Evolutionary conservation across 1,140 invertebrate genomes (phyloP).

Genomic region (Trachymyrmex cornetzi): DNA sequence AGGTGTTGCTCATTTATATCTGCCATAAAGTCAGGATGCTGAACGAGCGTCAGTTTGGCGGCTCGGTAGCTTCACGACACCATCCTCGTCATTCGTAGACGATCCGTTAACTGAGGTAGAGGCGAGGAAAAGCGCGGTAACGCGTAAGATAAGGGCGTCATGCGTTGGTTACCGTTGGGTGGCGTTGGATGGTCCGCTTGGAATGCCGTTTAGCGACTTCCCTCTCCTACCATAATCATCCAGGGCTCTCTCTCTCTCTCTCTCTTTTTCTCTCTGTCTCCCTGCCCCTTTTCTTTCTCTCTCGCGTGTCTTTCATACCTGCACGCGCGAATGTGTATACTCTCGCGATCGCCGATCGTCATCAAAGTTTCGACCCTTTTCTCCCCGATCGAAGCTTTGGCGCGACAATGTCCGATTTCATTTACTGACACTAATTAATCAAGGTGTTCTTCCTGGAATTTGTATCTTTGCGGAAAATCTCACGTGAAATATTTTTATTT

Average conservation of each 20-base stretch:
- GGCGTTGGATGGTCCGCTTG: constrained; percentile 83
- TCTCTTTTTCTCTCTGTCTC: constrained; percentile 38
- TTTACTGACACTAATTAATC: constrained; percentile 30
- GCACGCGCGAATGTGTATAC: constrained; percentile 62
- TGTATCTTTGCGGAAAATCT: not conserved
- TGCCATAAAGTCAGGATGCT: constrained; percentile 25
- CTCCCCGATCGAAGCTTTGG: not conserved
- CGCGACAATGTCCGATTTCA: not conserved
- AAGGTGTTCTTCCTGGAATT: not conserved
- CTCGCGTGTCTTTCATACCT: constrained; percentile 67
- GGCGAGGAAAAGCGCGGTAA: constrained; percentile 73
- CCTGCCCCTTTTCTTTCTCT: constrained; percentile 44
- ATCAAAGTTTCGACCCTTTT: constrained; percentile 52
- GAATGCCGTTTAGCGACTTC: constrained; percentile 86
- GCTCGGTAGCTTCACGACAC: constrained; percentile 55
- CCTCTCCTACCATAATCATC: constrained; percentile 78
- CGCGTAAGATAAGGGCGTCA: constrained; percentile 79
- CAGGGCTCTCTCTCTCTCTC: constrained; percentile 48
- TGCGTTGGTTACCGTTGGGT: constrained; percentile 85
- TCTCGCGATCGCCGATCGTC: constrained; percentile 65
- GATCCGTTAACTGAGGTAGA: constrained; percentile 75
- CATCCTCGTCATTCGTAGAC: constrained; percentile 64
- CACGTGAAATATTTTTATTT: constrained; percentile 3
- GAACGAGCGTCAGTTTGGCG: constrained; percentile 10
- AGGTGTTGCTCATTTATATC: constrained; percentile 45